phyloP scores from a whole-genome alignment of 2,888 invertebrate genomes.

The Hanleya hanleyi region DNA sequence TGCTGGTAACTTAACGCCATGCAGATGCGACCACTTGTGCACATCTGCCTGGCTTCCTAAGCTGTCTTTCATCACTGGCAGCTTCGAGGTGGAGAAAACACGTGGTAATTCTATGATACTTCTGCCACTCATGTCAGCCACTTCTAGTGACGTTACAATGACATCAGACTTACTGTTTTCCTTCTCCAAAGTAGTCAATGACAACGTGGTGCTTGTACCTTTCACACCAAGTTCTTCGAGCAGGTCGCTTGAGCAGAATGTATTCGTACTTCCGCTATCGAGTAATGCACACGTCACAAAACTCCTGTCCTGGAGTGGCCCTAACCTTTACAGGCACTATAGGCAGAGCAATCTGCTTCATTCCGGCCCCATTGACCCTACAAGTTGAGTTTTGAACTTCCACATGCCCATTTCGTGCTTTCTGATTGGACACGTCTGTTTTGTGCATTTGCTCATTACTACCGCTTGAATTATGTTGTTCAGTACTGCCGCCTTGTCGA shows the following conservation, averaged over 20 bases:
- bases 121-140: neutral
- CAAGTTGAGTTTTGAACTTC: no score
- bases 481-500: no score
- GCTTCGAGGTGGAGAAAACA: neutral
- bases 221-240: neutral
- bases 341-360: neutral
- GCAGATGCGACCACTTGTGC: neutral
- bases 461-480: no score
- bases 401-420: no score
- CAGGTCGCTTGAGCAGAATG: neutral
- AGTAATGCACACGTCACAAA: neutral
- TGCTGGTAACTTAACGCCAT: neutral
- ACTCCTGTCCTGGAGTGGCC: neutral
- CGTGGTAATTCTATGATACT: neutral
- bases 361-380: neutral
- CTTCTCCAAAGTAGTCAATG: neutral
- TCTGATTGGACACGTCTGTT: no score
- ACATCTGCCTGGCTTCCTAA: neutral
- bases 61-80: neutral
- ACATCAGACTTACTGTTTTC: neutral
- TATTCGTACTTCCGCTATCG: neutral
- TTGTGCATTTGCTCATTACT: no score
- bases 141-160: neutral
- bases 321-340: neutral
- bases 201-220: neutral